Evolutionary conservation across 1,140 invertebrate species (phyloP).

Genomic region (Ylistrum balloti): DNA sequence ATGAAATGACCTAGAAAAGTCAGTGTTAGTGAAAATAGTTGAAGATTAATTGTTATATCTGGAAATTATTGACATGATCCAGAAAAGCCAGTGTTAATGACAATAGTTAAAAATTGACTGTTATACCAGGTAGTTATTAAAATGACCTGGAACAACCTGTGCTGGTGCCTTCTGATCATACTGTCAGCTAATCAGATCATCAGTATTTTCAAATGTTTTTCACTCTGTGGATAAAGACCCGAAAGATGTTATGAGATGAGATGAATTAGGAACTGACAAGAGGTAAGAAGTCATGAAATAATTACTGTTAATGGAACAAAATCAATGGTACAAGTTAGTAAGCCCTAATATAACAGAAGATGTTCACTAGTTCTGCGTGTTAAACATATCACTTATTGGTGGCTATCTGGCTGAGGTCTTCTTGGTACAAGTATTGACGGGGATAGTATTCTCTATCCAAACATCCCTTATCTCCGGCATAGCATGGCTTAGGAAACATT

Average conservation of each 20-base stretch:
- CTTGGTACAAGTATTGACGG: neutral
- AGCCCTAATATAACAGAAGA: neutral
- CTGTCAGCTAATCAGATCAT: too few relatives aligned
- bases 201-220: neutral
- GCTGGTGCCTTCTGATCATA: too few relatives aligned
- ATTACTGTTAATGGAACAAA: neutral
- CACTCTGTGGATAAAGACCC: neutral
- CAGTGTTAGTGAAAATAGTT: too few relatives aligned
- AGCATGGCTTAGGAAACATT: neutral
- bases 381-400: neutral
- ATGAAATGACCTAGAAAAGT: too few relatives aligned
- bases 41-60: too few relatives aligned
- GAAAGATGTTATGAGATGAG: neutral
- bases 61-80: too few relatives aligned
- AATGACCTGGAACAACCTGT: too few relatives aligned
- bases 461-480: neutral
- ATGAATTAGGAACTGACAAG: neutral
- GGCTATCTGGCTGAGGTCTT: neutral
- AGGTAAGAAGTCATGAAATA: neutral
- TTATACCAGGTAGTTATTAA: too few relatives aligned
- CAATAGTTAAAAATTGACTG: too few relatives aligned
- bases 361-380: neutral
- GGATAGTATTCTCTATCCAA: neutral
- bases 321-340: slow-evolving; percentile 15
- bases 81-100: too few relatives aligned